These are phyloP conservation scores for Mustela lutreola DNA, from an alignment of 2,113 vertebrate species.

Conservation along the genomic window DNA sequence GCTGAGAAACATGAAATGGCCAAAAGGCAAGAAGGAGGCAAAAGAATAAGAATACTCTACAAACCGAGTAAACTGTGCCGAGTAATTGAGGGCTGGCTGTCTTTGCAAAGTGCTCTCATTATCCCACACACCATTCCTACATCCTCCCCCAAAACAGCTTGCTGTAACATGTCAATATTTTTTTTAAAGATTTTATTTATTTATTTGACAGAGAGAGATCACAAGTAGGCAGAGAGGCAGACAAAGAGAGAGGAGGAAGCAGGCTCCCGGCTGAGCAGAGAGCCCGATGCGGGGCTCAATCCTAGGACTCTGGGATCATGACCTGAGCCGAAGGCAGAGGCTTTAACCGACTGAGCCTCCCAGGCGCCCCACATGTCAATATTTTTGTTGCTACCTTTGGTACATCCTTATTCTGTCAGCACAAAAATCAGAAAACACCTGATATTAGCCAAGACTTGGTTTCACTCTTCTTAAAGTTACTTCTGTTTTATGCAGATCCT, in stretches of 20 bases:
- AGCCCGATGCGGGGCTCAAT: too few relatives aligned
- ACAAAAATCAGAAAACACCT: constrained; percentile 19
- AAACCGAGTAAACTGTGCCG: neutral
- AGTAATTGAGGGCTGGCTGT: neutral
- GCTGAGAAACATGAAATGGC: constrained; percentile 25
- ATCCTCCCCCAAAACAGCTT: neutral
- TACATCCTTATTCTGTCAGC: neutral
- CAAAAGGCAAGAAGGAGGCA: neutral
- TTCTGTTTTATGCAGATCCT: neutral
- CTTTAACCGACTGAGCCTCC: too few relatives aligned
- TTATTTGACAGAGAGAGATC: too few relatives aligned
- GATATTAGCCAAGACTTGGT: neutral
- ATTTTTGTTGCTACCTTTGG: neutral
- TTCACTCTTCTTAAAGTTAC: neutral
- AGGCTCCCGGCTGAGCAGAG: too few relatives aligned
- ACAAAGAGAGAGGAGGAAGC: too few relatives aligned
- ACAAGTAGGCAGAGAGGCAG: too few relatives aligned
- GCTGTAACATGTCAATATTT: neutral
- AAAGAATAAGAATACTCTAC: neutral
- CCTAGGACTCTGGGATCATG: too few relatives aligned
- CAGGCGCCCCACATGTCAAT: neutral
- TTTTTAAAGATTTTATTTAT: neutral
- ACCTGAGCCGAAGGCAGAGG: too few relatives aligned
- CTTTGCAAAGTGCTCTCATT: neutral
- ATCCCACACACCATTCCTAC: neutral